Evolutionary conservation across 2,113 vertebrate species (phyloP).

Genomic region (Penelope pileata): DNA sequence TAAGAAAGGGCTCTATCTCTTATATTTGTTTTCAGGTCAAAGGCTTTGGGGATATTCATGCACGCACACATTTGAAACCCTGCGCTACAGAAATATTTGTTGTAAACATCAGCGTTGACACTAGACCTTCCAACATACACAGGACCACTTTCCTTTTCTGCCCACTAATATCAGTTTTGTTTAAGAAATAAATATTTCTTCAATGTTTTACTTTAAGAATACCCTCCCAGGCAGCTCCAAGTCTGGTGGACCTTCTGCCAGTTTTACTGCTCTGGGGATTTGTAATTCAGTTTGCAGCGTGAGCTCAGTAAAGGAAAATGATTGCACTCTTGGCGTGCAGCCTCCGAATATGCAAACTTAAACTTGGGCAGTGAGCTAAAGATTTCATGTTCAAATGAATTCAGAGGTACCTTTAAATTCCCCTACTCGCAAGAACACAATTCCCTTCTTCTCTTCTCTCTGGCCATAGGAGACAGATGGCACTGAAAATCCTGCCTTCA

Average conservation of each 20-base stretch:
- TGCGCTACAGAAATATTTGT: background rate
- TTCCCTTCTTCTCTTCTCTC: background rate
- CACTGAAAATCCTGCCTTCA: background rate
- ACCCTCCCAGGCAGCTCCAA: background rate
- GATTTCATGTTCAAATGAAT: background rate
- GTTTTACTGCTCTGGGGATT: slow-evolving; percentile 16
- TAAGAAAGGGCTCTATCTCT: background rate
- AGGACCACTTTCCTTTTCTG: background rate
- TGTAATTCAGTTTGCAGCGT: background rate
- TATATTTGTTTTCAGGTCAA: background rate
- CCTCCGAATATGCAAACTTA: background rate
- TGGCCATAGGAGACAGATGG: background rate
- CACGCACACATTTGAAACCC: accelerated
- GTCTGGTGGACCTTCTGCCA: background rate
- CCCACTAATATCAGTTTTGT: background rate
- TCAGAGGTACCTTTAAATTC: background rate
- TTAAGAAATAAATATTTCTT: background rate
- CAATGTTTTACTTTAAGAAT: background rate
- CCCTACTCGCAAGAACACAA: background rate
- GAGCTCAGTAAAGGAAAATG: background rate
- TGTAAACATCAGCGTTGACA: background rate
- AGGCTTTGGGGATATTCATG: background rate
- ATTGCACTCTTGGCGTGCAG: background rate
- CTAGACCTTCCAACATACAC: background rate
- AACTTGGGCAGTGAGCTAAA: background rate